Evolutionary conservation across 2,113 vertebrate species (phyloP), one percentile per base, ranked within the genome.

Genomic region (Notiomystis cincta): DNA sequence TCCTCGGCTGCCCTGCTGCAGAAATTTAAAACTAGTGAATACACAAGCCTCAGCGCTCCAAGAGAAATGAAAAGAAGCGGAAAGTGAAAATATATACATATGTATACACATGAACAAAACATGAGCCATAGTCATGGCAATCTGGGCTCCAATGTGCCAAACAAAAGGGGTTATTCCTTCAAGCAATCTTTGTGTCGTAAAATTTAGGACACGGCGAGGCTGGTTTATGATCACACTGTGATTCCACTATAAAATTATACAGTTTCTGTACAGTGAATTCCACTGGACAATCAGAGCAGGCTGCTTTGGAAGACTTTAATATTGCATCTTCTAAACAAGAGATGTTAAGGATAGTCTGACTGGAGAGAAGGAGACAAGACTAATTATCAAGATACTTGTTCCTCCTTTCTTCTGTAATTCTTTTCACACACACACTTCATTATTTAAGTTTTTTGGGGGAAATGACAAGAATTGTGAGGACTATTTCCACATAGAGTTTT

Each of bases 11-110:
- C 86, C 86, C 87, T 93, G 96, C 89, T 97, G 82, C 85, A 96
- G 92, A 95, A 90, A 97, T 95, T 94, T 87, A 87, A 97, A 98
- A 95, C 95, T 91, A 87, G 81, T 11, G 33, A 97, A 96, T 44
- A 83, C 96, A 95, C 87, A 97, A 97, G 83, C 61, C 77, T 86
- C 85, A 58, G 56, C 2, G 42, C 86, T 97, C 82, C 95, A 80
- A 97, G 93, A 97, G 93, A 95, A 95, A 86, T 69, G 88, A 94
- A 97, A 78, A 96, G 77, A 66, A 93, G 95, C 10, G 0, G 92
- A 97, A 94, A 92, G 65, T 84, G 90, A 95, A 97, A 97, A 95
- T 73, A 76, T 35, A 92, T 89, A 96, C 77, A 75, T 95, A 95
- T 93, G 60, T 90, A 96, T 94, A 97, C 86, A 95, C 87, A 95